A percentile compares a stretch with the other conserved stretches of the same genome.
These are phyloP conservation scores for Paracentrotus lividus DNA, from an alignment of 53 echinoderm and acorn worm species.

Conservation along the genomic window DNA sequence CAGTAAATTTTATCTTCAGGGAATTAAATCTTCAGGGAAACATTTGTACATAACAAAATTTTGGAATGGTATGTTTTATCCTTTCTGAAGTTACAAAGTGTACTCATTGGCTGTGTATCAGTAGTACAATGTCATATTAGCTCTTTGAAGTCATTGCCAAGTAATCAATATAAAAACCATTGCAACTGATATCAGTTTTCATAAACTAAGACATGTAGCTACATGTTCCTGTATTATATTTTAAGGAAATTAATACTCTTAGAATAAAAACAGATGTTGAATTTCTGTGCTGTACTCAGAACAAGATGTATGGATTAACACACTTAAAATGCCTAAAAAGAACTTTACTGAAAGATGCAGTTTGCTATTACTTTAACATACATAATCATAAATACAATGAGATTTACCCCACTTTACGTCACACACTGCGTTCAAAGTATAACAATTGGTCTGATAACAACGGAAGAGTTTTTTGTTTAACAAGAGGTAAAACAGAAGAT, in stretches of 20 bases:
- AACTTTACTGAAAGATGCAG: background rate
- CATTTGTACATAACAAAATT: background rate
- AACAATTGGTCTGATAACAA: constrained; percentile 62
- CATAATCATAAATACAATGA: constrained; percentile 14
- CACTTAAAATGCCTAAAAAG: background rate
- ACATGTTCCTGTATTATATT: too few relatives aligned
- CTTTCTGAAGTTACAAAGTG: background rate
- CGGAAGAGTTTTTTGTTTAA: constrained; percentile 36
- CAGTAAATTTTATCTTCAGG: too few relatives aligned
- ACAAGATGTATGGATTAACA: background rate
- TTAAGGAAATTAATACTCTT: background rate
- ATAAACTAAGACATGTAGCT: background rate
- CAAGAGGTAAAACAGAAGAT: constrained; percentile 35
- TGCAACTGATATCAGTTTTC: background rate
- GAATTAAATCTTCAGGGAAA: too few relatives aligned
- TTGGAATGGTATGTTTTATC: background rate
- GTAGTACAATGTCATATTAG: background rate
- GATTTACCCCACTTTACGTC: background rate
- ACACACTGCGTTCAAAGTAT: constrained; percentile 55
- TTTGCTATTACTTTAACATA: constrained; percentile 17
- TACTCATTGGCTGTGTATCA: background rate
- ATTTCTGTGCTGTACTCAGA: background rate
- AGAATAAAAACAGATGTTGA: background rate
- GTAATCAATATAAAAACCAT: background rate
- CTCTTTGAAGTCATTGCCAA: background rate